Conservation (phyloP, 2,113 vertebrate species). For the Uropsilus gracilis region DNA sequence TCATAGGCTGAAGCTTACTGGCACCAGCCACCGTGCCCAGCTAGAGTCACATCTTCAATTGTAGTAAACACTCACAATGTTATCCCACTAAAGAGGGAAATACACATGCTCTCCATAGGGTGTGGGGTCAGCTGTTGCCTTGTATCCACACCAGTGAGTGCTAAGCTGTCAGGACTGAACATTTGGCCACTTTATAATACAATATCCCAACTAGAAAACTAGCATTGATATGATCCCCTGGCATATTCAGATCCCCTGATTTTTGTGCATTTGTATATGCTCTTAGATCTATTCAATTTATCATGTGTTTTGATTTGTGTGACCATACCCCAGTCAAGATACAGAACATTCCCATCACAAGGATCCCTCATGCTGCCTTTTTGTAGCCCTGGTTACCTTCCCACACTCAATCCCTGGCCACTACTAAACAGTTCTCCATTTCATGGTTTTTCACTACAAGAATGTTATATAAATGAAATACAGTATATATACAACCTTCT, state of each 20-base stretch:
- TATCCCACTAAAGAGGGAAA: neutral
- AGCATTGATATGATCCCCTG: neutral
- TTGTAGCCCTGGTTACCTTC: neutral
- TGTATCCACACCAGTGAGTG: neutral
- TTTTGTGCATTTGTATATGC: neutral
- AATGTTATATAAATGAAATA: neutral
- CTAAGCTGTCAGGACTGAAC: neutral
- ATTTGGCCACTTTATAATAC: fast-evolving
- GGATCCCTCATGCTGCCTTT: neutral
- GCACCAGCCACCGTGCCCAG: too few species aligned
- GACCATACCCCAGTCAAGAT: neutral
- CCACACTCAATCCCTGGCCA: neutral
- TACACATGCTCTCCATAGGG: neutral
- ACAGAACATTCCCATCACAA: neutral
- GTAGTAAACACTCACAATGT: neutral
- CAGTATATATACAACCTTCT: neutral
- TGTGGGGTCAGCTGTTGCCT: neutral
- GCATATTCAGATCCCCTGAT: neutral
- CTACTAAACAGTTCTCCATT: neutral
- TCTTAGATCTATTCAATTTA: neutral
- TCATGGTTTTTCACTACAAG: neutral
- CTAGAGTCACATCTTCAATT: neutral
- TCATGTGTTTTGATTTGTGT: neutral
- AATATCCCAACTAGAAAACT: neutral
- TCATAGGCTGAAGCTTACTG: too few species aligned